phyloP scores from a whole-genome alignment of 2,888 invertebrate species.

The Caenorhabditis uteleia region DNA sequence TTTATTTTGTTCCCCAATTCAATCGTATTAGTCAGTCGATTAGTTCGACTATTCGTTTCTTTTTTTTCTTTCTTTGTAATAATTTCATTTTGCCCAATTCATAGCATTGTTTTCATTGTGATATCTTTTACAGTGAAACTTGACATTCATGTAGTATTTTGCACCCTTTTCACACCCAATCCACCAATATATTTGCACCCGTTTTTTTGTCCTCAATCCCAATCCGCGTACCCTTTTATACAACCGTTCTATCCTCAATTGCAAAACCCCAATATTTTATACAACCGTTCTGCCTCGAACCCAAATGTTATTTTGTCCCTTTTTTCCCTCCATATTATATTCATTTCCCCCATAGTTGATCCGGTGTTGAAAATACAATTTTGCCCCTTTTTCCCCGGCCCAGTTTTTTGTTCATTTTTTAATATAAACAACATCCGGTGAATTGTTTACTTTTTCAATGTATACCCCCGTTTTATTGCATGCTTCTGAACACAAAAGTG shows the following conservation, averaged over 20 bases:
- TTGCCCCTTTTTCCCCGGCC: no score
- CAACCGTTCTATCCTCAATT: constrained; percentile 41
- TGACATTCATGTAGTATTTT: no score
- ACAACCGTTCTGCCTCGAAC: constrained; percentile 47
- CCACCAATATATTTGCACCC: not conserved
- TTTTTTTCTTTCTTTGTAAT: not conserved
- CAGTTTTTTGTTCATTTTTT: not conserved
- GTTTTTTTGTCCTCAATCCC: not conserved
- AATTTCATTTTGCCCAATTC: no score
- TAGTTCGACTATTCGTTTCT: no score
- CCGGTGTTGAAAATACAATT: not conserved
- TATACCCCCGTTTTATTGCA: constrained; percentile 26
- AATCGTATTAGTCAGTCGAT: no score
- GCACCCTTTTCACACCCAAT: no score
- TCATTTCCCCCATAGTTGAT: not conserved
- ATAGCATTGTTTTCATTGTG: no score
- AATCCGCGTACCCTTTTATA: no score
- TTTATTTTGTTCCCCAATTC: constrained; percentile 1
- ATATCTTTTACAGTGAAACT: no score
- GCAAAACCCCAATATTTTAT: constrained; percentile 12
- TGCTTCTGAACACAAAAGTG: no score
- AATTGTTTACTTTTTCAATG: not conserved
- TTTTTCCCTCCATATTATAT: no score
- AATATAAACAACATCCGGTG: not conserved
- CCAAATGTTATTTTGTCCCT: constrained; percentile 2